These are phyloP conservation scores for Agelaius tricolor DNA, from an alignment of 2,113 vertebrate genomes.

Conservation along the genomic window DNA sequence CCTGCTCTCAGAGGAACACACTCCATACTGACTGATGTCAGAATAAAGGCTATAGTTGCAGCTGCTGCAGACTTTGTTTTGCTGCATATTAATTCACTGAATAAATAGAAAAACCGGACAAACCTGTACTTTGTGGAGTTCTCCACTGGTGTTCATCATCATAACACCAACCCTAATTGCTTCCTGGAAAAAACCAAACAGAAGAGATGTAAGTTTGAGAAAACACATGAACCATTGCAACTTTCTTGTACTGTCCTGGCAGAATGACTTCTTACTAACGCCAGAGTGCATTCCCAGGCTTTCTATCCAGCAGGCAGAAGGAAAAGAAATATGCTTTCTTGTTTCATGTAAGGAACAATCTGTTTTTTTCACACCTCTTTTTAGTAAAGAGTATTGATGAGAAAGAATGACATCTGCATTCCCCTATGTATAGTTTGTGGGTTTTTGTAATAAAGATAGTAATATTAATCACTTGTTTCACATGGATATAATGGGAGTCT, in stretches of 20 bases:
- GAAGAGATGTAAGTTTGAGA: background rate
- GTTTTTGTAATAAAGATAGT: background rate
- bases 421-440: background rate
- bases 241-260: background rate
- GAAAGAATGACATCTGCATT: background rate
- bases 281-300: background rate
- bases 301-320: background rate
- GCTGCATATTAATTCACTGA: background rate
- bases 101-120: background rate
- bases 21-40: background rate
- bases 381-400: background rate
- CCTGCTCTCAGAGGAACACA: background rate
- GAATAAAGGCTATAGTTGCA: background rate
- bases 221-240: background rate
- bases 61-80: background rate
- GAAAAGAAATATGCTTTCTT: background rate
- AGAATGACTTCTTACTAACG: rapidly evolving
- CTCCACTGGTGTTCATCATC: slow-evolving; percentile 71
- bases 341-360: background rate
- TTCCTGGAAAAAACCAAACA: slow-evolving; percentile 74
- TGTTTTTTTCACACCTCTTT: rapidly evolving
- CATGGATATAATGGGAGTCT: background rate
- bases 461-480: background rate
- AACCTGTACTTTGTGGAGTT: slow-evolving; percentile 84
- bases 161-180: slow-evolving; percentile 83